Base-by-base conservation (phyloP, 2,888 invertebrate species). In the Azorinus chamasolen region DNA sequence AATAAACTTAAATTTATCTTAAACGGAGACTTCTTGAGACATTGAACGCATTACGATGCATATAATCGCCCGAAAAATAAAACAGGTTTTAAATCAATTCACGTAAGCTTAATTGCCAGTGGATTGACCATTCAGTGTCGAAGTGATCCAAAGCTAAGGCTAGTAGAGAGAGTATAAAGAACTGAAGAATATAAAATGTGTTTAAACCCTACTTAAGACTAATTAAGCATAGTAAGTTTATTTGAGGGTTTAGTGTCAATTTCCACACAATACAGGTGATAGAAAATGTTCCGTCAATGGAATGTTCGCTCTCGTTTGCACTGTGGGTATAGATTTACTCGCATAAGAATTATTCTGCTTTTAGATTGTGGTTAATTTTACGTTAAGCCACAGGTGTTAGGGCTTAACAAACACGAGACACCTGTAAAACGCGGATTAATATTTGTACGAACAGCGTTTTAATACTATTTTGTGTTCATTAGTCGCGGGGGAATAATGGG, bases 141-240 rank as follows among this genome's bases (percentile, higher is more conserved):
- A 32, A 32, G 32, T 32, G 32, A 32, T 32, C 10, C 32, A 6
- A 32, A 32, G 32, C 32, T 10, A 32, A 4, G 4, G 32, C 10
- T 32, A 32, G 32, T 32, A 32, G 32, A 10, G 32, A 32, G 10
- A 6, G 32, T 10, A 32, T 10, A 32, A 32, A 32, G 4, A 32
- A 32, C 32, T 10, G 32, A 32, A 32, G 32, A n/a, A 46, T 59
- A 54, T 25, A 53, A 58, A 72, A 64, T 64, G 72, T 68, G 64
- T 74, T 71, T 46, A 46, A 80, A 72, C 65, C 73, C 80, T 80
- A 76, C 80, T 80, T 77, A 77, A 66, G 39, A 41, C 63, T 69
- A 80, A 80, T 80, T 80, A 73, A 80, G 63, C 80, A 58, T 71
- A 39, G 55, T 72, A 77, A 73, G 76, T 80, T 80, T 80, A 58